Base-by-base conservation (phyloP, 1,140 invertebrate species). In the Philopotamus ludificatus region DNA sequence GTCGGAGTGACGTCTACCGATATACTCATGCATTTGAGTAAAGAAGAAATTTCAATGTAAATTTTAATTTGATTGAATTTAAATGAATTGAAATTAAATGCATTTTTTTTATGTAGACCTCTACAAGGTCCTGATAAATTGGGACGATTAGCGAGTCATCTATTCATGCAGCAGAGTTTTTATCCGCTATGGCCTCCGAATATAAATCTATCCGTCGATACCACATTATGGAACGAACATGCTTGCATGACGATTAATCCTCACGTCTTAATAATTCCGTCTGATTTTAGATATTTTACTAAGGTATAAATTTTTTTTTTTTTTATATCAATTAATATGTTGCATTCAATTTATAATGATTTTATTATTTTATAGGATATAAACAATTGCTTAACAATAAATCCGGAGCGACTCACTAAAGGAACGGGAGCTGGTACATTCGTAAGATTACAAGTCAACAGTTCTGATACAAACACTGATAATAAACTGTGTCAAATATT, bases 1-100 rank as follows among this genome's bases (percentile, higher is more conserved):
- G 77, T 97, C 71, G 91, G 87, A 1, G 75, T 90, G 1, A 95
- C 92, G 1, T 89, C 93, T 12, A 87, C 88, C 0, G 94, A 97
- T 77, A 80, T 90, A 45, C 73, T 95, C 0, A 87, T 91, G 78
- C 90, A 94, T 74, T 73, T 95, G 9, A 84, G 87, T 22, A 86
- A 86, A 66, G 84, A 91, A 72, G 93, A 95, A 81, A 84, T 94
- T 68, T 82, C 84, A 9, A 74, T 79, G 90, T 92, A 82, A 87
- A 86, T 82, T 72, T 63, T 63, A 57, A 10, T 47, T 64, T 12
- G 28, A 34, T 34, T 63, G 18, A 23, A 20, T 55, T 66, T 18
- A 20, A 1, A 47, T 55, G 41, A 55, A 12, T 16, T n/a, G 15
- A 34, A 34, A 47, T 47, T 47, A 18, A 53, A 28, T 3, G 25